Evolutionary conservation across 2,888 invertebrate species (phyloP).

Genomic region (Adelphocoris suturalis): DNA sequence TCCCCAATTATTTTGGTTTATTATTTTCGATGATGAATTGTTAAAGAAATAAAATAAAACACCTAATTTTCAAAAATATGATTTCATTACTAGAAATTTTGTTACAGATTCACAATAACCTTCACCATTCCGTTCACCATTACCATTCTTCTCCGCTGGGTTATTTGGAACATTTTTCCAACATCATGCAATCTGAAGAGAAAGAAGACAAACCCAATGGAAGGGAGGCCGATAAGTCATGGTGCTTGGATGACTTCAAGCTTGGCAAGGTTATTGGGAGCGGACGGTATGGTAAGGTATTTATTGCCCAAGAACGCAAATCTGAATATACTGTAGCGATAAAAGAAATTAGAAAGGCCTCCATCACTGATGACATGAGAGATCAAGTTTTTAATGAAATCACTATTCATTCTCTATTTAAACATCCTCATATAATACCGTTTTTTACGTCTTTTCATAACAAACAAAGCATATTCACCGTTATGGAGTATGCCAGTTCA

Average conservation of each 20-base stretch:
- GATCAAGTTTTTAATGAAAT: slow-evolving; percentile 93
- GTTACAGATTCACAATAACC: too few relatives aligned
- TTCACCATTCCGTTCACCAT: too few relatives aligned
- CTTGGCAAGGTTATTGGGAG: slow-evolving; percentile 90
- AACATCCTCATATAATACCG: slow-evolving; percentile 92
- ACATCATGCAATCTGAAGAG: not conserved
- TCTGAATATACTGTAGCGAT: slow-evolving; percentile 89
- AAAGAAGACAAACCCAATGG: not conserved
- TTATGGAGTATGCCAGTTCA: slow-evolving; percentile 91
- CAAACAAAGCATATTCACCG: slow-evolving; percentile 89
- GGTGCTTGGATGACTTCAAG: slow-evolving; percentile 85
- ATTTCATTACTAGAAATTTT: too few relatives aligned
- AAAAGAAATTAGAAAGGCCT: slow-evolving; percentile 79
- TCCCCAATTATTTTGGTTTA: too few relatives aligned
- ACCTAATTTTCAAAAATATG: too few relatives aligned
- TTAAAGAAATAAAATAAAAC: too few relatives aligned
- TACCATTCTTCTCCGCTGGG: not conserved
- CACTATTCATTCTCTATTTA: slow-evolving; percentile 91
- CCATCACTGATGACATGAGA: slow-evolving; percentile 81
- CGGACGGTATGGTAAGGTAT: slow-evolving; percentile 96
- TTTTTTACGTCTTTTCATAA: slow-evolving; percentile 94
- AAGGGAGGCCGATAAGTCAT: not conserved
- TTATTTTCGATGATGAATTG: too few relatives aligned
- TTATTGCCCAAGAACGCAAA: slow-evolving; percentile 89
- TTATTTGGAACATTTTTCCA: not conserved